Conservation (phyloP, 2,113 vertebrate genomes). For the Oreochromis aureus region DNA sequence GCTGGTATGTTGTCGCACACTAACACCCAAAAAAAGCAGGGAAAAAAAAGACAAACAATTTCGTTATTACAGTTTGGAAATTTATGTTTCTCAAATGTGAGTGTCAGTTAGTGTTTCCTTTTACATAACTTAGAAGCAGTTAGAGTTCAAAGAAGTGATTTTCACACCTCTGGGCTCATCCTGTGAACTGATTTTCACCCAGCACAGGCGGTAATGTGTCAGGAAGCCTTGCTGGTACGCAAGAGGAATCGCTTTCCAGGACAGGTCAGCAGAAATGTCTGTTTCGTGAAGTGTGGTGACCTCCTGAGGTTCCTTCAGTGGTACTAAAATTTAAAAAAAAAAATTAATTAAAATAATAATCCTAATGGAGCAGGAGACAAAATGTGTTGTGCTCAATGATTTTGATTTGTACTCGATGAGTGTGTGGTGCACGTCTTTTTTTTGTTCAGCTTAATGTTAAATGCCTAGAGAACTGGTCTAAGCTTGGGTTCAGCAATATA, state of each 20-base stretch:
- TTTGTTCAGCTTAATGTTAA: background rate
- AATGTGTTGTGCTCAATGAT: background rate
- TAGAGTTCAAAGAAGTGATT: background rate
- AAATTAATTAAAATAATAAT: background rate
- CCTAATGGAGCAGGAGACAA: background rate
- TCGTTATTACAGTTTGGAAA: background rate
- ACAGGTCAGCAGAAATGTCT: slow-evolving; percentile 30
- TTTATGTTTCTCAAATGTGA: background rate
- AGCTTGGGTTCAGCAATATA: background rate
- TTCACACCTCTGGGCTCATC: background rate
- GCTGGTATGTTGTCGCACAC: slow-evolving; percentile 37
- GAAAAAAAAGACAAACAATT: background rate
- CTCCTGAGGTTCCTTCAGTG: slow-evolving; percentile 34
- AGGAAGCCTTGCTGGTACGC: slow-evolving; percentile 56
- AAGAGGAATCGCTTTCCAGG: slow-evolving; percentile 57
- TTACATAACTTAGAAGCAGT: background rate
- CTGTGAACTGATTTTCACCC: background rate
- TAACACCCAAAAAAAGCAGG: background rate
- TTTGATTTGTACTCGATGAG: background rate
- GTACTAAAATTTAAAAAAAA: slow-evolving; percentile 22
- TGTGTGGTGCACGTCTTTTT: background rate
- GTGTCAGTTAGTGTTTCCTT: background rate
- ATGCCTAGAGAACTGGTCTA: background rate
- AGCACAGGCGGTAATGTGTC: slow-evolving; percentile 61
- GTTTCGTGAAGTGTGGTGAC: slow-evolving; percentile 11